Evolutionary conservation across 2,113 vertebrate species (phyloP).

Genomic region (Pavo muticus): DNA sequence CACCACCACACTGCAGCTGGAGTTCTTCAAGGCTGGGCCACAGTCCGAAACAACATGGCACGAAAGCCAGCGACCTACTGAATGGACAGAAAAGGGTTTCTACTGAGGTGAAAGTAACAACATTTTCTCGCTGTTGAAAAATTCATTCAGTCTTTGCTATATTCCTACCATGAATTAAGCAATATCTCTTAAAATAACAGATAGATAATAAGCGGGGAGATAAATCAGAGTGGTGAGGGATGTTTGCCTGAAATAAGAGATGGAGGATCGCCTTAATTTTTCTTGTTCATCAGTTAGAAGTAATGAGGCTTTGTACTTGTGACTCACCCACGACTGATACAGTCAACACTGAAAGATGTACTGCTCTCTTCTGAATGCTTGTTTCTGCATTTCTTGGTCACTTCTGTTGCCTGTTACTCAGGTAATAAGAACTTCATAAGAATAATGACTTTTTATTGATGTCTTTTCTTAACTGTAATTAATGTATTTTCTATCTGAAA

Average conservation of each 20-base stretch:
- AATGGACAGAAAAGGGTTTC: not conserved
- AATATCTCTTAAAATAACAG: not conserved
- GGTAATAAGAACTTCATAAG: not conserved
- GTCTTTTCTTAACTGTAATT: not conserved
- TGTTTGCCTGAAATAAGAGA: not conserved
- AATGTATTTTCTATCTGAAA: not conserved
- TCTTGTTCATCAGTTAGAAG: not conserved
- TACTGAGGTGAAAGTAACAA: not conserved
- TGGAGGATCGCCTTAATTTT: not conserved
- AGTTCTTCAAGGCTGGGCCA: not conserved
- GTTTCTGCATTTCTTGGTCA: not conserved
- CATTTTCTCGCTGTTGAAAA: not conserved
- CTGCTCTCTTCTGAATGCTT: not conserved
- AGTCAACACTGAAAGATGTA: not conserved
- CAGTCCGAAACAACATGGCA: rapidly evolving
- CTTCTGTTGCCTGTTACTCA: not conserved
- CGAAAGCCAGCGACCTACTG: not conserved
- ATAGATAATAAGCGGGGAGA: not conserved
- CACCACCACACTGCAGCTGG: not conserved
- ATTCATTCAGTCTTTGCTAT: not conserved
- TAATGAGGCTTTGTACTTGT: not conserved
- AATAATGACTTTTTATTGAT: not conserved
- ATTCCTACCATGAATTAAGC: not conserved
- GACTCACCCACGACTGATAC: not conserved
- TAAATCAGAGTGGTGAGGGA: not conserved